Conservation (phyloP, 1,140 invertebrate species). For the Phthorimaea operculella region DNA sequence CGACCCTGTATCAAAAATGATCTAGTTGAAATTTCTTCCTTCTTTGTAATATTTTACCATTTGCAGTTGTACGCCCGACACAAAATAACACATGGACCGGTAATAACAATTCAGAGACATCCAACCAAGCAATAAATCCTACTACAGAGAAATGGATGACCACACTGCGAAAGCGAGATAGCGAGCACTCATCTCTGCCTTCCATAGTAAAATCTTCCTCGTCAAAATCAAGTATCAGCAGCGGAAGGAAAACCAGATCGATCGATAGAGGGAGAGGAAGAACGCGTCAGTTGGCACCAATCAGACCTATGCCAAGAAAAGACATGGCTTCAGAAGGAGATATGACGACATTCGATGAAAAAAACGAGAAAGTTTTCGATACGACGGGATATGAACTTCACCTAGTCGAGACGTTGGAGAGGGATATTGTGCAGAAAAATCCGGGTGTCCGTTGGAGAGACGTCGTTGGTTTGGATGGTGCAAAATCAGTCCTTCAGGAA, state of each 20-base stretch:
- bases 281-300: slow-evolving; percentile 42
- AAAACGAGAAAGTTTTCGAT: slow-evolving; percentile 77
- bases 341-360: slow-evolving; percentile 47
- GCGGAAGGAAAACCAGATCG: slow-evolving; percentile 67
- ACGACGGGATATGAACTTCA: slow-evolving; percentile 80
- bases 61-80: slow-evolving; percentile 56
- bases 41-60: not conserved
- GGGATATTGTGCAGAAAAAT: slow-evolving; percentile 97
- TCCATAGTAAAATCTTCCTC: slow-evolving; percentile 67
- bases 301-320: slow-evolving; percentile 51
- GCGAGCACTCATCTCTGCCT: slow-evolving; percentile 74
- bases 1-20: too few species aligned
- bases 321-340: slow-evolving; percentile 42
- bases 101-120: slow-evolving; percentile 29
- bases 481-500: slow-evolving; percentile 95
- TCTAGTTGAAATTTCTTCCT: too few species aligned
- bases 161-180: slow-evolving; percentile 72
- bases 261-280: slow-evolving; percentile 63
- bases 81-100: slow-evolving; percentile 40
- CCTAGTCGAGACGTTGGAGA: slow-evolving; percentile 84
- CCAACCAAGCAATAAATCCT: slow-evolving; percentile 48
- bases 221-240: slow-evolving; percentile 35
- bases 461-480: slow-evolving; percentile 95
- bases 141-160: slow-evolving; percentile 71
- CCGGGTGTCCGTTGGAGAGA: slow-evolving; percentile 97